Base-by-base conservation (phyloP, 35 echinoderm and acorn worm genomes). In the Hemicentrotus pulcherrimus region DNA sequence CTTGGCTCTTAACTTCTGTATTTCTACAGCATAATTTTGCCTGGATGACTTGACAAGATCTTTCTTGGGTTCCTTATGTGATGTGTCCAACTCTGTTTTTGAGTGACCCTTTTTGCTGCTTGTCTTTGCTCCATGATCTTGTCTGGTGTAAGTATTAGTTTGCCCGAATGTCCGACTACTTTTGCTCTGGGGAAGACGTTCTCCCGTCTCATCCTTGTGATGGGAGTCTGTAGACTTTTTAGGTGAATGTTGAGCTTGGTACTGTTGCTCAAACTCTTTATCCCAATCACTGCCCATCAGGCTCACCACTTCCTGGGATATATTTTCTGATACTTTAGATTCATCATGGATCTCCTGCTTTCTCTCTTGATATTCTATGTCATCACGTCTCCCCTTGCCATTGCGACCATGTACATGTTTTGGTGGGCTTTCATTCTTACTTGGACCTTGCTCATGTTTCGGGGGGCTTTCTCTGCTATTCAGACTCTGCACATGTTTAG, bases 21-120 rank as follows among this genome's bases (percentile, higher is more conserved):
- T 93, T 31, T 93, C 91, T 58, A 46, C 7, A 58, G 91, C 91
- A 93, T 93, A 93, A 47, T 93, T 93, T 31, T 58, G 91, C 48
- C 91, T 48, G 16, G 91, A 93, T 50, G 91, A 90, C 46, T 90
- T 90, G 4, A 90, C 91, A 93, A 93, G 91, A 93, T 93, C 91
- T 31, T 58, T 58, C 91, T 93, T 90, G 24, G 46, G 11, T 14
- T 90, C 46, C 5, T 15, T 32, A 6, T 90, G 88, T 33, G 46
- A 33, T 41, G 88, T 35, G n/a, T 78, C 65, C 28, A 78, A 22
- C 65, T 78, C 65, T 78, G 65, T 28, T 28, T 78, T 28, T 78
- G 65, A 78, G 24, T 78, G 65, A 78, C 65, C 19, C 24, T n/a
- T 78, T 78, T 78, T 78, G 65, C 19, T 28, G 65, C 65, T n/a